phyloP scores from a whole-genome alignment of 2,113 vertebrate species.

The Puma concolor region DNA sequence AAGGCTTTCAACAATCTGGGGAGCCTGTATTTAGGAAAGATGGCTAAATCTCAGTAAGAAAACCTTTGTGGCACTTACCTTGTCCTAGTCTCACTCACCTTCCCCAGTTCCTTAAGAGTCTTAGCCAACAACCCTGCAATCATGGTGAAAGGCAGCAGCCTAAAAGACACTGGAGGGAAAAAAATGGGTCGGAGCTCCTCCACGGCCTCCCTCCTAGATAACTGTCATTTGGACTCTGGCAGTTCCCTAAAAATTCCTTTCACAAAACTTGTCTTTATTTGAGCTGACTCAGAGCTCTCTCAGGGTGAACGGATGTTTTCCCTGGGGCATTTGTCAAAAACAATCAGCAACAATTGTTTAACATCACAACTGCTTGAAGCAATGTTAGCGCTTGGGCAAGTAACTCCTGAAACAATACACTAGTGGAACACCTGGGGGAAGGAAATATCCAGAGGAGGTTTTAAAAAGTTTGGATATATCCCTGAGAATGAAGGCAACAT shows the following conservation, averaged over 20 bases:
- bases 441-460: background rate
- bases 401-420: background rate
- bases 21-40: slow-evolving; percentile 6
- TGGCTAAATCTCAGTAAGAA: background rate
- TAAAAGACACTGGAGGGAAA: background rate
- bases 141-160: background rate
- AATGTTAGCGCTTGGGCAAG: background rate
- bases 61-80: background rate
- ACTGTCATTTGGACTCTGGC: background rate
- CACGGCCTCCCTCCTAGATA: background rate
- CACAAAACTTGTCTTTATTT: slow-evolving; percentile 32
- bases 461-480: background rate
- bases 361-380: background rate
- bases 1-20: background rate
- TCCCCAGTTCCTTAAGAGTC: background rate
- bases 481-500: background rate
- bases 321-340: background rate
- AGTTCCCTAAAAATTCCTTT: background rate
- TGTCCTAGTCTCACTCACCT: background rate
- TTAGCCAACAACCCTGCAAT: background rate
- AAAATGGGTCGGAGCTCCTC: background rate
- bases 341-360: background rate
- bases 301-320: background rate
- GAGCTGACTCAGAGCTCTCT: background rate
- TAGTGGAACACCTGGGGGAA: background rate